A percentile compares a stretch with the other conserved stretches of the same genome.
These are phyloP conservation scores for Cantharis lateralis DNA, from an alignment of 2,888 invertebrate species.

Conservation along the genomic window DNA sequence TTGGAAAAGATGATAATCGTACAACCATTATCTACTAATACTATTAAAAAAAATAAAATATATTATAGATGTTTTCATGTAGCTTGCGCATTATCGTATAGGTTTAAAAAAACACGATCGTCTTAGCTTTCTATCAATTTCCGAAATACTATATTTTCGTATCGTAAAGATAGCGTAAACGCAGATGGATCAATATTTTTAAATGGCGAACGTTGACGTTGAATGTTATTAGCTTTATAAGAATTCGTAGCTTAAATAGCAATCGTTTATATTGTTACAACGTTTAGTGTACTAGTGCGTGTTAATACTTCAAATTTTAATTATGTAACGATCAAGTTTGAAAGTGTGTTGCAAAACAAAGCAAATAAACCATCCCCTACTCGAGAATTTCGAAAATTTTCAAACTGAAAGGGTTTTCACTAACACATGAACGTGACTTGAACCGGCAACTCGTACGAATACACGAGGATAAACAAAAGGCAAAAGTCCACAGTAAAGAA, in stretches of 20 bases:
- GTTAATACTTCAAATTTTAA: slow-evolving; percentile 31
- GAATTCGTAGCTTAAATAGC: slow-evolving; percentile 33
- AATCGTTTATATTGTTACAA: slow-evolving; percentile 33
- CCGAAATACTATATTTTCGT: slow-evolving; percentile 55
- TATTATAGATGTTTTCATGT: slow-evolving; percentile 49
- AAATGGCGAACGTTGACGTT: slow-evolving; percentile 35
- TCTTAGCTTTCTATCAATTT: slow-evolving; percentile 49
- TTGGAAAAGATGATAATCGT: slow-evolving; percentile 31
- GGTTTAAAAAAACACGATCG: slow-evolving; percentile 32
- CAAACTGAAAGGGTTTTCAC: background rate
- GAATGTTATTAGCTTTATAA: slow-evolving; percentile 37
- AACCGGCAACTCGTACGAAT: background rate
- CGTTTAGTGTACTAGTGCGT: slow-evolving; percentile 32
- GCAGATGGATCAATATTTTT: slow-evolving; percentile 35
- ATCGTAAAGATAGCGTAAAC: slow-evolving; percentile 43
- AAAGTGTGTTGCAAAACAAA: slow-evolving; percentile 5
- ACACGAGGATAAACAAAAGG: background rate
- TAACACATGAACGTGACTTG: background rate
- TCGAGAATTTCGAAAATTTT: background rate
- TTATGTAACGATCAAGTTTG: slow-evolving; percentile 15
- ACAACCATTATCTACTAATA: slow-evolving; percentile 24
- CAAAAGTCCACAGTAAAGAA: background rate
- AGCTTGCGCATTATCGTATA: slow-evolving; percentile 48
- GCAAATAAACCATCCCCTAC: slow-evolving; percentile 6
- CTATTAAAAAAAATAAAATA: slow-evolving; percentile 18